phyloP scores from a whole-genome alignment of 2,888 invertebrate species.

The Aproaerema taeniolella region DNA sequence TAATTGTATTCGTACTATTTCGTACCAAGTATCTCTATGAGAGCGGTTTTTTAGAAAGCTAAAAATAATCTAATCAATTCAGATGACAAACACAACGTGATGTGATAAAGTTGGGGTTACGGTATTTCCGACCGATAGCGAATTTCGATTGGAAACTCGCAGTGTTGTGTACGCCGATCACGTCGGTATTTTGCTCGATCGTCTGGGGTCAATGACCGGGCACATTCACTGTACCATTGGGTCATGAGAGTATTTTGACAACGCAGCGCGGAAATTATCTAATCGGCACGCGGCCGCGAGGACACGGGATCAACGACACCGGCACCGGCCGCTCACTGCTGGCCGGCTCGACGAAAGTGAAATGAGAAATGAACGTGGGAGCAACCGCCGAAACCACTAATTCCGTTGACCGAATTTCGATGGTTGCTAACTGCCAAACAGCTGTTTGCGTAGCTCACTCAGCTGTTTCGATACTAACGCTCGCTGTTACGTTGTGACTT shows the following conservation, averaged over 20 bases:
- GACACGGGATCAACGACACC: constrained; percentile 64
- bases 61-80: too few relatives aligned
- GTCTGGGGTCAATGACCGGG: constrained; percentile 53
- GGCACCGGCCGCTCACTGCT: constrained; percentile 49
- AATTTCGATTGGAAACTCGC: constrained; percentile 33
- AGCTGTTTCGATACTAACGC: constrained; percentile 7
- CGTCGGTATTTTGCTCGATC: constrained; percentile 46
- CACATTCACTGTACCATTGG: constrained; percentile 73
- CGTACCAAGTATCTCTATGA: too few relatives aligned
- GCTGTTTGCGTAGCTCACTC: constrained; percentile 8
- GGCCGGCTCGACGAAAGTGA: constrained; percentile 65
- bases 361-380: constrained; percentile 54
- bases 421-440: constrained; percentile 18
- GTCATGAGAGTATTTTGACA: constrained; percentile 75
- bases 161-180: constrained; percentile 37
- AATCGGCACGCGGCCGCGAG: constrained; percentile 74
- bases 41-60: too few relatives aligned
- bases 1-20: too few relatives aligned
- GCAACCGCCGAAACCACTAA: constrained; percentile 26
- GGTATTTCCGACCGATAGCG: constrained; percentile 46
- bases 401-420: constrained; percentile 49
- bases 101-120: constrained; percentile 19
- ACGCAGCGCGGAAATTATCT: constrained; percentile 75
- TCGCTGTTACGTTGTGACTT: too few relatives aligned
- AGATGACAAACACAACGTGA: background rate